phyloP scores from a whole-genome alignment of 2,888 invertebrate species.

The Zele albiditarsus region DNA sequence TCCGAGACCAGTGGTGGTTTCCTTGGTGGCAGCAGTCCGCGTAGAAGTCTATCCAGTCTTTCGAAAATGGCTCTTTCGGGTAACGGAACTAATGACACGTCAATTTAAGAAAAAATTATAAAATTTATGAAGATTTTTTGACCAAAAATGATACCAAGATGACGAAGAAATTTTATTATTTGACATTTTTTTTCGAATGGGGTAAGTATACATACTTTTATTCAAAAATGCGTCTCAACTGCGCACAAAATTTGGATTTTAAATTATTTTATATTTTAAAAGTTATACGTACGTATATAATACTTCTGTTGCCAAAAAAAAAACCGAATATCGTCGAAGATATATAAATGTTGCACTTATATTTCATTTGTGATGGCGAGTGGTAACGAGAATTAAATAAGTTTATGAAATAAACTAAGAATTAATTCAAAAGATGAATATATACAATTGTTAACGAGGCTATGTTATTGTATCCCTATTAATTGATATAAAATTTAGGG shows the following conservation, averaged over 20 bases:
- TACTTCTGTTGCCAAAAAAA: constrained; percentile 50
- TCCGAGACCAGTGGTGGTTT: constrained; percentile 81
- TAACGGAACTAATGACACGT: constrained; percentile 66
- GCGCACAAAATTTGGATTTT: constrained; percentile 14
- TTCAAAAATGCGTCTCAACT: background rate
- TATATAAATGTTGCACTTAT: constrained; percentile 45
- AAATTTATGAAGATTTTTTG: background rate
- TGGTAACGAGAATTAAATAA: background rate
- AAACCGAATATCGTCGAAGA: constrained; percentile 43
- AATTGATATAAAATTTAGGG: background rate
- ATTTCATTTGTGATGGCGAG: background rate
- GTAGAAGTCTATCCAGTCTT: constrained; percentile 85
- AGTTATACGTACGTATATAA: constrained; percentile 2
- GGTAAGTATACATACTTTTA: background rate
- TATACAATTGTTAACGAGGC: background rate
- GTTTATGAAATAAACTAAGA: background rate
- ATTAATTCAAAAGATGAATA: background rate
- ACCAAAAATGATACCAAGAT: constrained; percentile 15
- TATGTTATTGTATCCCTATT: background rate
- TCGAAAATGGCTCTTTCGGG: constrained; percentile 82
- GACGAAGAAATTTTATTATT: background rate
- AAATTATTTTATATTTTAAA: background rate
- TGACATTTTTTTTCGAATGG: background rate
- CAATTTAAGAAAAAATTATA: constrained; percentile 47
- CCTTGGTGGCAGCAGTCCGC: constrained; percentile 83